A percentile compares a stretch with the other conserved stretches of the same genome.
Evolutionary conservation across 1,140 invertebrate species (phyloP).

Genomic region (Brachionus calyciflorus): DNA sequence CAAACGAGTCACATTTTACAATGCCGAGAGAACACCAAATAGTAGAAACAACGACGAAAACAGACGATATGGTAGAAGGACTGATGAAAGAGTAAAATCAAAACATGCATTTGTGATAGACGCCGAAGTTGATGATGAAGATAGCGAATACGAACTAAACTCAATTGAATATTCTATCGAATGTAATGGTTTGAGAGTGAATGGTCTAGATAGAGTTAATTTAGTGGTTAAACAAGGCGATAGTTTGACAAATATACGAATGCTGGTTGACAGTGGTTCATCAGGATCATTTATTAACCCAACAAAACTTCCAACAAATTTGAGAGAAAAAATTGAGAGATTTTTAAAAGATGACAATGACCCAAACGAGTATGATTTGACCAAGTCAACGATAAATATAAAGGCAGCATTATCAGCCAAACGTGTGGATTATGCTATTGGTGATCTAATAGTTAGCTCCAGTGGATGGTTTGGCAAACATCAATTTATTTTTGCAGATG

Average conservation of each 20-base stretch:
- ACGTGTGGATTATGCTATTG: neutral
- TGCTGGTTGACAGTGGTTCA: slow-evolving; percentile 16
- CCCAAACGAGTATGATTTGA: too few species aligned
- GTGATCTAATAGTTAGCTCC: neutral
- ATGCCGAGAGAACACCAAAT: neutral
- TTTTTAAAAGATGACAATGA: slow-evolving; percentile 7
- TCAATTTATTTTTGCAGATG: slow-evolving; percentile 21
- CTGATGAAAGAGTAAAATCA: neutral
- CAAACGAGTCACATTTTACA: too few species aligned
- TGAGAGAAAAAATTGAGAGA: neutral
- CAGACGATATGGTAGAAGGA: too few species aligned
- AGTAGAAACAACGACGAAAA: neutral
- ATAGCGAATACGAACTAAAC: too few species aligned
- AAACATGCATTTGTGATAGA: too few species aligned
- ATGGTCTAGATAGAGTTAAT: slow-evolving; percentile 21
- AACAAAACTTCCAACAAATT: neutral
- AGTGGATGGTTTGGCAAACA: neutral
- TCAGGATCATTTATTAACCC: slow-evolving; percentile 25
- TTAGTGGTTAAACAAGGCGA: neutral
- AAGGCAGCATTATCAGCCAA: too few species aligned
- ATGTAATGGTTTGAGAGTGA: too few species aligned
- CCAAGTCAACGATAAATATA: neutral
- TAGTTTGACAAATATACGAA: neutral
- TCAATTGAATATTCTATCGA: too few species aligned
- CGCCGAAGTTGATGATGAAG: too few species aligned